Evolutionary conservation across 2,888 invertebrate genomes (phyloP), one percentile per base, ranked within the genome.

Genomic region (Dryocosmus kuriphilus): DNA sequence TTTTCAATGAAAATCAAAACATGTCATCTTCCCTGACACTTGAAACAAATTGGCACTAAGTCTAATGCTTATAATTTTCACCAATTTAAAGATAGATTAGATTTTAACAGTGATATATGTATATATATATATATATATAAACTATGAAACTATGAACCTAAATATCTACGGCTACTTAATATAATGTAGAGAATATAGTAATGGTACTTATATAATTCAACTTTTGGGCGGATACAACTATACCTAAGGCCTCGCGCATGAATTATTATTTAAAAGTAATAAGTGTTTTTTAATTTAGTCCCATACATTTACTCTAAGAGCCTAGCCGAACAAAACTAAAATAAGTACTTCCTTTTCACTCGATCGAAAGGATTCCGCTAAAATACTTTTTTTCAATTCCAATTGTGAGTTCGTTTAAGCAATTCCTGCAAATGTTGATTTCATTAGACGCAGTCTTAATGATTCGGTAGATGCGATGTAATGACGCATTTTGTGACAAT

Each of bases 161-260:
- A 89, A 88, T 86, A 71, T 80, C 86, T 88, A 88, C 80, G 51
- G 78, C 84, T 87, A 86, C 83, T 78, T 81, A 86, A 85, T 83
- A 82, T 83, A 87, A 83, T 85, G 82, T 85, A 84, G 85, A 83
- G 86, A 85, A 79, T 87, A 85, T 78, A 79, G 81, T 86, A 84
- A 80, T 61, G 67, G 74, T 77, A 32, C 74, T 75, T 78, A 77
- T 61, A 62, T 77, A 76, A 71, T 71, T 71, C 51, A 71, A 71
- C 71, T 84, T 86, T 90, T 91, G 91, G 91, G 91, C 91, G 91
- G 91, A 91, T 91, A 89, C 88, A 89, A 90, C 91, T 91, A 91
- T 89, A 89, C 87, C 91, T 91, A 91, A 91, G 91, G 91, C 91
- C 91, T 91, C 91, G 86, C 91, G 90, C 89, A 89, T 89, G 85